Base-by-base conservation (phyloP, 2,113 vertebrate genomes). In the Sorex fumeus region DNA sequence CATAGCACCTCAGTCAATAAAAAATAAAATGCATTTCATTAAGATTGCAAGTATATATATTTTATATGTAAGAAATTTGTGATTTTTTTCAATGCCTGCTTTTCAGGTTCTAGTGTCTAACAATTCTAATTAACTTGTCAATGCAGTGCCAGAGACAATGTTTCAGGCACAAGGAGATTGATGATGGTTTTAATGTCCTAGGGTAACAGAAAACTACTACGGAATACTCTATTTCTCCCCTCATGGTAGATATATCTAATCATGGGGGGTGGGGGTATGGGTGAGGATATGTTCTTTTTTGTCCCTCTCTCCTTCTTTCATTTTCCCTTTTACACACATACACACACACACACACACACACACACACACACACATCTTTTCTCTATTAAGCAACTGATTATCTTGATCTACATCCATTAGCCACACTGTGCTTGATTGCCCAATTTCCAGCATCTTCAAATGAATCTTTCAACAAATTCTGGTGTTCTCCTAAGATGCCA, bases 401-500 rank as follows among this genome's bases (percentile, higher is more conserved):
- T 57, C 62, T 34, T 57, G 7, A 64, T 87, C 34, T 78, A 3
- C 40, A 78, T 34, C 13, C 27, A 19, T 88, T 40, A 81, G 34
- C 30, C 28, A 45, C 8, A 74, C 6, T 88, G 25, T 45, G 34
- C 62, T 25, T 82, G 18, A 45, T 34, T 60, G 25, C 28, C 18
- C 70, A 85, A 8, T 88, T 91, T 80, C 50, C 6, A 89, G n/a
- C 79, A 64, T 69, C 82, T 85, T 85, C 70, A 90, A 78, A 93
- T 18, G 34, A 45, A 36, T 74, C 32, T 34, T 81, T 84, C 23
- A 43, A 50, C 23, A n/a, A 95, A 93, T 91, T 60, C 50, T 88
- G 75, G 85, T 91, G 64, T 86, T 87, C 88, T 87, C 32, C 32
- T 88, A 96, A 91, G 62, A 75, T 88, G 74, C 23, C 27, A 79